A percentile compares a stretch with the other conserved stretches of the same genome.
Conservation (phyloP, 2,113 vertebrate species). For the Eublepharis macularius region DNA sequence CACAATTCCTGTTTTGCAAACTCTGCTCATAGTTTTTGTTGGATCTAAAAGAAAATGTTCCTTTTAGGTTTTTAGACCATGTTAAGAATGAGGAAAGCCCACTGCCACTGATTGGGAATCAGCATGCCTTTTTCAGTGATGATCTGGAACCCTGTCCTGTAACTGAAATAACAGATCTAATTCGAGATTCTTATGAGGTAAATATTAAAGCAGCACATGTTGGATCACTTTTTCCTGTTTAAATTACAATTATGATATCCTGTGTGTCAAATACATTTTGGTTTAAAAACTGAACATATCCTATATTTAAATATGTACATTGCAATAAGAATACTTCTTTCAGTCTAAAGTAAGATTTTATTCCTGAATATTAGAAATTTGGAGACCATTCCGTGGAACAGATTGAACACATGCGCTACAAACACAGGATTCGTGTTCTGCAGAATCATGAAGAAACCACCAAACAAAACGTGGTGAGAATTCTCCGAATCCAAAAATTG, state of each 20-base stretch:
- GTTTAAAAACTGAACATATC: background rate
- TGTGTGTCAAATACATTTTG: background rate
- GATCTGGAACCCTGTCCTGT: slow-evolving; percentile 69
- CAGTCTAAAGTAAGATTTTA: background rate
- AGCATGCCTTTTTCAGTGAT: slow-evolving; percentile 72
- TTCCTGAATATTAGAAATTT: slow-evolving; percentile 81
- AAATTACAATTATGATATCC: background rate
- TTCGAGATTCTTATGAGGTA: slow-evolving; percentile 91
- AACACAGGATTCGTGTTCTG: slow-evolving; percentile 89
- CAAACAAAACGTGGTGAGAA: slow-evolving; percentile 92
- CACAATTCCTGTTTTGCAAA: too few relatives aligned
- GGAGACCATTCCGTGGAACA: slow-evolving; percentile 88
- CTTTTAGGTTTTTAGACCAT: slow-evolving; percentile 89
- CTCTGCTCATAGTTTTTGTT: too few relatives aligned
- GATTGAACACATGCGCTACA: slow-evolving; percentile 89
- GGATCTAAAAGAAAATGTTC: background rate
- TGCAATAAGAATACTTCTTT: slow-evolving; percentile 2
- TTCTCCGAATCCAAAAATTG: background rate
- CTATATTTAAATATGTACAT: background rate
- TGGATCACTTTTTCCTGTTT: background rate
- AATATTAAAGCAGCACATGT: background rate
- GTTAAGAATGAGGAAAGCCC: slow-evolving; percentile 84
- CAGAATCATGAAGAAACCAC: slow-evolving; percentile 92
- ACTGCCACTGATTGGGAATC: slow-evolving; percentile 71
- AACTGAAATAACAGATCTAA: slow-evolving; percentile 86